Evolutionary conservation across 2,113 vertebrate genomes (phyloP).

Genomic region (Catagonus wagneri): DNA sequence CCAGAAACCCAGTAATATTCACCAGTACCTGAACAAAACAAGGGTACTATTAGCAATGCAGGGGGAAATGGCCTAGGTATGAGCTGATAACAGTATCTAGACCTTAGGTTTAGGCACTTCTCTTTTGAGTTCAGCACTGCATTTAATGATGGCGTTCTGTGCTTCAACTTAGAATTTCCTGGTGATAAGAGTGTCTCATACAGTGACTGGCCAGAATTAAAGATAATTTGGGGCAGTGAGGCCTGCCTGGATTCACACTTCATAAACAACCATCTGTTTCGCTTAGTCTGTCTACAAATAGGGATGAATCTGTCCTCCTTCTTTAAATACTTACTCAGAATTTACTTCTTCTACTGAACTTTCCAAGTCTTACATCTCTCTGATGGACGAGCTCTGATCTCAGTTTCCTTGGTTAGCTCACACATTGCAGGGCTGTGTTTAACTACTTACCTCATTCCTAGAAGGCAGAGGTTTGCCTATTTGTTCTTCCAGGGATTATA

Average conservation of each 20-base stretch:
- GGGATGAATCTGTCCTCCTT: conserved; percentile 54
- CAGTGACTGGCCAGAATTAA: conserved; percentile 39
- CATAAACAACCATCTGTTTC: conserved; percentile 45
- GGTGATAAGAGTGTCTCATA: conserved; percentile 27
- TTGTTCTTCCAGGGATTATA: background rate
- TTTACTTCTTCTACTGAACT: conserved; percentile 24
- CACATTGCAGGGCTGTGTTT: background rate
- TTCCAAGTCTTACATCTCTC: conserved; percentile 39
- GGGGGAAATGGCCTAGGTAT: background rate
- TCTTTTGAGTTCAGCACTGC: background rate
- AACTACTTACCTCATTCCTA: background rate
- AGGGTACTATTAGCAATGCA: background rate
- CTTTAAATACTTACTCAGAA: conserved; percentile 64
- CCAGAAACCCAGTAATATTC: background rate
- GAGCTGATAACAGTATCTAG: background rate
- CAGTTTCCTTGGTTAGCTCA: background rate
- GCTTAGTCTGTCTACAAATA: conserved; percentile 55
- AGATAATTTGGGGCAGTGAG: conserved; percentile 42
- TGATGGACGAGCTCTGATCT: background rate
- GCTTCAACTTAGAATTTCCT: conserved; percentile 14
- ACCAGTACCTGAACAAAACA: background rate
- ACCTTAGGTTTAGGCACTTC: background rate
- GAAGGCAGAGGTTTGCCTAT: background rate
- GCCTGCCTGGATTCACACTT: conserved; percentile 45
- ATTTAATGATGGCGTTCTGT: background rate